Evolutionary conservation across 2,797 vertebrate genomes (phyloP).

Genomic region (Scomberomorus guttatus): DNA sequence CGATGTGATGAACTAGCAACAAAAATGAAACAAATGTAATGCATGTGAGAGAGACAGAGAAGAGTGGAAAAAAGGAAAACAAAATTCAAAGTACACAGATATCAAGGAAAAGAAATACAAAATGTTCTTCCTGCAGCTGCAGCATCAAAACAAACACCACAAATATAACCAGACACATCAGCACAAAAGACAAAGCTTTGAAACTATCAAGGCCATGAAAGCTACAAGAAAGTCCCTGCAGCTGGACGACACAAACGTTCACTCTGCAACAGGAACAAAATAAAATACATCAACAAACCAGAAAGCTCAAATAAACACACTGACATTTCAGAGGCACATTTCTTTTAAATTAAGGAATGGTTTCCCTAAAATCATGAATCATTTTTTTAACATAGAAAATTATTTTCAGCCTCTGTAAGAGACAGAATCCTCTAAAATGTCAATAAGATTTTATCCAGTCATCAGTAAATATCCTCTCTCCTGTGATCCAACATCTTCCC

Average conservation of each 20-base stretch:
- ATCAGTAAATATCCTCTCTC: background rate
- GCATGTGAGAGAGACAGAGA: background rate
- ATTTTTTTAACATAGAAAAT: no score
- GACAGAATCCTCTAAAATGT: background rate
- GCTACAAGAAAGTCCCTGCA: background rate
- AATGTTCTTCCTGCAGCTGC: no score
- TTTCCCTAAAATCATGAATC: no score
- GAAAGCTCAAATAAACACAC: background rate
- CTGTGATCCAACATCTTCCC: constrained; percentile 6
- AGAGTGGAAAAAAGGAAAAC: background rate
- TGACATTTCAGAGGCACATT: background rate
- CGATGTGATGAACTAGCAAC: background rate
- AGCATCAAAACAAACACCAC: no score
- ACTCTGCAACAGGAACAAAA: background rate
- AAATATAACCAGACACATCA: background rate
- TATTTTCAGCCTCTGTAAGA: background rate
- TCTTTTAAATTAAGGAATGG: no score
- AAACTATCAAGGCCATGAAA: background rate
- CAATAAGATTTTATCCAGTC: background rate
- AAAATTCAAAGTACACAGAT: no score
- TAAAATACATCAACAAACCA: background rate
- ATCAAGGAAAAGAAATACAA: no score
- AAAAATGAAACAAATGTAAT: background rate
- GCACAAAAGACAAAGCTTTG: background rate
- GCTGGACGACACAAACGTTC: background rate